These are phyloP conservation scores for Poeciliopsis turrubarensis DNA, from an alignment of 2,113 vertebrate genomes.

Conservation along the genomic window DNA sequence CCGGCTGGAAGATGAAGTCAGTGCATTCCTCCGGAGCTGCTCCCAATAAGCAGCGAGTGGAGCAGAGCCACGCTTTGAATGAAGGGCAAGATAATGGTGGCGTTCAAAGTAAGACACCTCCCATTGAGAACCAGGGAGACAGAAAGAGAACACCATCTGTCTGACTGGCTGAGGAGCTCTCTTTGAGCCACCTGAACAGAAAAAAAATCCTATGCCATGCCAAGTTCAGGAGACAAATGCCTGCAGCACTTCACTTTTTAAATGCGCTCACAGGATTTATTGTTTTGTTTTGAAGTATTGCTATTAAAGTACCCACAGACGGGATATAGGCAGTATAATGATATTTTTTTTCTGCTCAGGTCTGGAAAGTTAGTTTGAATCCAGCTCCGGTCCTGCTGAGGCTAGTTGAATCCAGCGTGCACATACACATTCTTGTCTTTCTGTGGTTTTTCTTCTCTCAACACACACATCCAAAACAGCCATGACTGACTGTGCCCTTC, in stretches of 20 bases:
- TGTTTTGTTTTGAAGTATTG: constrained; percentile 62
- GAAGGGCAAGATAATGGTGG: constrained; percentile 60
- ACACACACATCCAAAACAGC: constrained; percentile 57
- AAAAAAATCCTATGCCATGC: constrained; percentile 49
- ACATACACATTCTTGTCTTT: constrained; percentile 35
- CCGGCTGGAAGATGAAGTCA: constrained; percentile 73
- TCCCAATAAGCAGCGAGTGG: constrained; percentile 62
- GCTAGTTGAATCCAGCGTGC: constrained; percentile 45
- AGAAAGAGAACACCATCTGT: constrained; percentile 69
- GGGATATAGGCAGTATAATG: constrained; percentile 15
- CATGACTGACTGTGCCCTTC: constrained; percentile 68
- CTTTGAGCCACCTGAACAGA: constrained; percentile 54
- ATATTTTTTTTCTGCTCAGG: constrained; percentile 53
- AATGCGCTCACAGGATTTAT: constrained; percentile 59
- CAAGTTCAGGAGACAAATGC: constrained; percentile 46
- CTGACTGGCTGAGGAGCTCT: constrained; percentile 52
- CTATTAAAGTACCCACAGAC: constrained; percentile 53
- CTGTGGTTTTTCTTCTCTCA: constrained; percentile 38
- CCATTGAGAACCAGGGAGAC: constrained; percentile 48
- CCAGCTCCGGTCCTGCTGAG: constrained; percentile 54
- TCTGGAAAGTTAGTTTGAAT: constrained; percentile 42
- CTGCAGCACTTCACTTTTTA: constrained; percentile 59
- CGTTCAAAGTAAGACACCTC: constrained; percentile 54
- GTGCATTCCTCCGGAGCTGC: constrained; percentile 74
- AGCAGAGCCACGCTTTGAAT: constrained; percentile 69